Base-by-base conservation (phyloP, 1,140 invertebrate species). In the Diabrotica undecimpunctata region DNA sequence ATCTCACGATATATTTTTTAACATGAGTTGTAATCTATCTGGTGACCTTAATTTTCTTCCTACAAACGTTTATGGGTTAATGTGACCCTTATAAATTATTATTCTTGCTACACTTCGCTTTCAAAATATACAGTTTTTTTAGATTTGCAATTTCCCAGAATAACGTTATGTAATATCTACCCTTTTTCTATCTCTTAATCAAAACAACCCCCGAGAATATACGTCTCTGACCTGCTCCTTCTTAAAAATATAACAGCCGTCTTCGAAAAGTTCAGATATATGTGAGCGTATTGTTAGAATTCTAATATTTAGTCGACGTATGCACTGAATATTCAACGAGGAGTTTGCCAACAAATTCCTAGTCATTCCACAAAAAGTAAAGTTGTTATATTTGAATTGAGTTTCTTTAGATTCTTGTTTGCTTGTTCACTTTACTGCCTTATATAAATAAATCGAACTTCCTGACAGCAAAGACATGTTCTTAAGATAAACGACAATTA, bases 351-450 rank as follows among this genome's bases (percentile, higher is more conserved):
- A 46, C 41, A 46, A 46, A 46, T 46, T 46, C n/a, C 41, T 5
- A n/a, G 41, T n/a, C 8, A 46, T 46, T 46, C 41, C n/a, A 46
- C 41, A 10, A 46, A n/a, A 46, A 46, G 41, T 46, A 46, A 46
- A 46, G 41, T 46, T 46, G 41, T 46, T 46, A 46, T 46, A 46
- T 46, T 46, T 46, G 41, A 46, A 46, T 46, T 46, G 41, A 46
- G 41, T 46, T 46, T 46, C 41, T 46, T 46, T 46, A 6, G 41
- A 3, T 46, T 46, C 41, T 46, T 46, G 41, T 46, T 46, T 46
- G 41, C n/a, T 46, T 6, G 41, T 46, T 10, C 6, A 46, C 41
- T 5, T 46, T 46, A n/a, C 8, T 46, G n/a, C 5, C n/a, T 2
- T 46, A 46, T 46, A 5, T 46, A 4, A 25, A 25, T 25, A 25